phyloP scores from a whole-genome alignment of 2,113 vertebrate genomes.

The Phaetusa simplex region DNA sequence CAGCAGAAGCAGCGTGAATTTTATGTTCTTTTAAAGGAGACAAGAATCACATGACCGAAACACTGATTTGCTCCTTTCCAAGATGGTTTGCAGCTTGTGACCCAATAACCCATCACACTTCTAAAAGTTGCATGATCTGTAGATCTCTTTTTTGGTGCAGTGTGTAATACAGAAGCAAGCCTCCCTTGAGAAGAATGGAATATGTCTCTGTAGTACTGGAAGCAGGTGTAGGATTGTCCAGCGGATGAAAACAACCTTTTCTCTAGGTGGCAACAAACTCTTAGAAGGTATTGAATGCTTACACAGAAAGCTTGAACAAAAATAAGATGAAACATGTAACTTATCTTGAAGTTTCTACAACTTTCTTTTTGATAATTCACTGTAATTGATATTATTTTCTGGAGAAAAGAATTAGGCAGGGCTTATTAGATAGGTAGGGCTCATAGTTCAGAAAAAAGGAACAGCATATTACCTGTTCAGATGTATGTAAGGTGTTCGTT shows the following conservation, averaged over 20 bases:
- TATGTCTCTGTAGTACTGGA: not conserved
- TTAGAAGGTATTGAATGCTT: not conserved
- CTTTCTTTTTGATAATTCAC: not conserved
- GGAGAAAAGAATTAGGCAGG: not conserved
- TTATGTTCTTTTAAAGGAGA: not conserved
- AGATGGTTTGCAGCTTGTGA: not conserved
- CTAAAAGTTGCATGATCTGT: not conserved
- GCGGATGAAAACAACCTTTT: not conserved
- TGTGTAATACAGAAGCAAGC: not conserved
- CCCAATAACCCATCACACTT: not conserved
- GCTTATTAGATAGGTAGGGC: not conserved
- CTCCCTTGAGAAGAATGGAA: not conserved
- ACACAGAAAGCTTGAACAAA: not conserved
- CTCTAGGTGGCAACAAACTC: not conserved
- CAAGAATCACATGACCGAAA: not conserved
- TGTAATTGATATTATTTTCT: not conserved
- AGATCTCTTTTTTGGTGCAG: not conserved
- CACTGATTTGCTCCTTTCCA: not conserved
- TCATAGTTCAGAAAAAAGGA: not conserved
- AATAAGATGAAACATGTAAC: not conserved
- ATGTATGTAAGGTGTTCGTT: not conserved
- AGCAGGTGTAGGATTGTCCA: not conserved
- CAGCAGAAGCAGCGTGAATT: not conserved
- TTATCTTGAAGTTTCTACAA: not conserved
- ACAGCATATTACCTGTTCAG: not conserved